Conservation (phyloP, 2,797 vertebrate genomes). For the Protonibea diacanthus region DNA sequence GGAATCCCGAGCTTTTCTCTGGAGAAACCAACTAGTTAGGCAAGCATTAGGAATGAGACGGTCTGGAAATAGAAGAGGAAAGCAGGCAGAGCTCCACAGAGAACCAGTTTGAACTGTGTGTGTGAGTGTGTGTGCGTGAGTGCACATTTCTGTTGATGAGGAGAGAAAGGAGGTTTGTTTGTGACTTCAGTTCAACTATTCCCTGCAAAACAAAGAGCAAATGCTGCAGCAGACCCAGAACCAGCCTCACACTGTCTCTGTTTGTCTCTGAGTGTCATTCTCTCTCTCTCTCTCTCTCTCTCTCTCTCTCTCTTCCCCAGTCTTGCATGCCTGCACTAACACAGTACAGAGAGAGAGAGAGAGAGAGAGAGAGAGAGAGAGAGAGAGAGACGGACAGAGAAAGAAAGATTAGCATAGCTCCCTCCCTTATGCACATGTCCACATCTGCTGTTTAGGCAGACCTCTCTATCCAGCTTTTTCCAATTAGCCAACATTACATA, state of each 20-base stretch:
- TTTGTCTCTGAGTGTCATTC: slow-evolving; percentile 45
- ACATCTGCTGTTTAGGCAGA: slow-evolving; percentile 57
- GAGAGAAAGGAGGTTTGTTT: slow-evolving; percentile 64
- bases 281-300: not conserved
- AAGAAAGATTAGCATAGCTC: slow-evolving; percentile 22
- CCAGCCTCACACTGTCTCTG: slow-evolving; percentile 74
- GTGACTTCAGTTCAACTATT: slow-evolving; percentile 75
- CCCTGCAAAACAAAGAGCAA: slow-evolving; percentile 73
- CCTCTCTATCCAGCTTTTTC: slow-evolving; percentile 58
- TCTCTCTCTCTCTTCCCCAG: not conserved
- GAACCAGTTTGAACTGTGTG: slow-evolving; percentile 33
- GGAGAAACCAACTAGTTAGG: slow-evolving; percentile 46
- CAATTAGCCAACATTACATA: slow-evolving; percentile 64
- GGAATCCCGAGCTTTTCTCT: slow-evolving; percentile 59
- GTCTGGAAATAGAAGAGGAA: slow-evolving; percentile 48
- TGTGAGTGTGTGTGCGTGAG: slow-evolving; percentile 35
- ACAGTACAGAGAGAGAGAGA: slow-evolving; percentile 33
- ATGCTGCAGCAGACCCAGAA: slow-evolving; percentile 64
- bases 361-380: too few species aligned
- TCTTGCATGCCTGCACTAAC: slow-evolving; percentile 55
- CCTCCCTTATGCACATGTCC: slow-evolving; percentile 39
- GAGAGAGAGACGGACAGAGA: slow-evolving; percentile 10
- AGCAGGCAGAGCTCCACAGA: slow-evolving; percentile 36
- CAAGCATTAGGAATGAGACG: slow-evolving; percentile 55
- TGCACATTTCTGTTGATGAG: slow-evolving; percentile 46